Base-by-base conservation (phyloP, 2,113 vertebrate genomes). In the Pardalotus punctatus region DNA sequence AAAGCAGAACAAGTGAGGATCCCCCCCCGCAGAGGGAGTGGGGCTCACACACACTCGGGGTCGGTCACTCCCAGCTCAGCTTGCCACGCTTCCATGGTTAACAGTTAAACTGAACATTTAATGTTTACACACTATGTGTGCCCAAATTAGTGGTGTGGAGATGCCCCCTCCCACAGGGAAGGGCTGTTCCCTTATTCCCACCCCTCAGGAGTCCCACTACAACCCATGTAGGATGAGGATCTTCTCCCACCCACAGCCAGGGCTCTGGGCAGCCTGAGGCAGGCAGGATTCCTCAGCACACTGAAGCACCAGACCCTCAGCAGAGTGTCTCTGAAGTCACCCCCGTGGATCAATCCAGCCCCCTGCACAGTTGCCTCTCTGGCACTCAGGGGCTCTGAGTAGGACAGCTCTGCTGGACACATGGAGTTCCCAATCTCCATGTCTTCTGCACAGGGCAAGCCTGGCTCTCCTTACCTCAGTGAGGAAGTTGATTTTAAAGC, bases 401-500 rank as follows among this genome's bases (percentile, higher is more conserved):
- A 6, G 65, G 40, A 1, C 23, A 13, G n/a, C 35, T 27, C 1
- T 2, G 4, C 42, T 28, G 43, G 42, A 3, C 64, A 31, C n/a
- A 2, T 3, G 28, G 58, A 62, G 82, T 71, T 65, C 43, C 51
- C 5, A 0, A 3, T 2, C 1, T 1, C 1, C 12, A 21, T 31
- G 48, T n/a, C 31, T 28, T 29, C 42, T 22, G 58, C 31, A 12
- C 1, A 0, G 40, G 31, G 17, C 22, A 18, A 2, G 6, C 31
- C 8, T 4, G 17, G 14, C n/a, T 12, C 3, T 0, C 7, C 79
- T 91, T 84, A 99, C 99, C 99, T 99, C 99, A 0, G 99, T 99
- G 23, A 99, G 98, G 91, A 99, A 99, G 98, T 99, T 99, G 96
- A 99, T 99, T 98, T 99, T 99, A 86, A 99, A 99, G 79, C 99